Base-by-base conservation (phyloP, 2,113 vertebrate species). In the Phoxinus phoxinus region DNA sequence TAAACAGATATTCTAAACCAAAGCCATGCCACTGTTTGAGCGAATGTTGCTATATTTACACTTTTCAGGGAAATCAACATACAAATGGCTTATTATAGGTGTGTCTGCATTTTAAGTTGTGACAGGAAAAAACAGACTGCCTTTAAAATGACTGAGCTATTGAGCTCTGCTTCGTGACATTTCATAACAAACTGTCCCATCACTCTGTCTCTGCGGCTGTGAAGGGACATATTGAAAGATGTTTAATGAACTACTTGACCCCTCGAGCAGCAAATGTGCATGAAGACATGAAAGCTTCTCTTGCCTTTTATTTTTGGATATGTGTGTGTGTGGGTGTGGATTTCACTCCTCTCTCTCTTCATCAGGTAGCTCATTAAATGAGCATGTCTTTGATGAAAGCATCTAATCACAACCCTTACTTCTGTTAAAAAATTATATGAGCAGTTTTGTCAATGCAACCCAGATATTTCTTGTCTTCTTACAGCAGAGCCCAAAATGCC, bases 311-410 rank as follows among this genome's bases (percentile, higher is more conserved):
- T 44, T 74, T 37, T 51, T 72, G 63, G 8, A 10, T 35, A 69
- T 75, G 35, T 48, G 30, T 51, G 48, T 51, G 13, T 48, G 46
- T 48, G 46, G 2, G 51, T 74, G 23, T 9, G 19, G 59, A 53
- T 86, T 82, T 75, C 59, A 6, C 81, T 65, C n/a, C 23, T 81
- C 56, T 79, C 30, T 27, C 27, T 84, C 71, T 84, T 46, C 12
- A 46, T 25, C 84, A 61, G 74, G 73, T 58, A 59, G 32, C 84
- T 86, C 85, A 80, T 86, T 85, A 88, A 88, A 81, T 59, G 53
- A 35, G 76, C 44, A 41, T 71, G 51, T 77, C 85, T 89, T 89
- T 86, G 87, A 86, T 86, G 81, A 82, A 84, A 72, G 82, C 61
- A 15, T 89, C 72, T 86, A 82, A 71, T 86, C 72, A 78, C 11